Evolutionary conservation across 1,140 invertebrate genomes (phyloP), one percentile per base, ranked within the genome.

Genomic region (Trichomalopsis sarcophagae): DNA sequence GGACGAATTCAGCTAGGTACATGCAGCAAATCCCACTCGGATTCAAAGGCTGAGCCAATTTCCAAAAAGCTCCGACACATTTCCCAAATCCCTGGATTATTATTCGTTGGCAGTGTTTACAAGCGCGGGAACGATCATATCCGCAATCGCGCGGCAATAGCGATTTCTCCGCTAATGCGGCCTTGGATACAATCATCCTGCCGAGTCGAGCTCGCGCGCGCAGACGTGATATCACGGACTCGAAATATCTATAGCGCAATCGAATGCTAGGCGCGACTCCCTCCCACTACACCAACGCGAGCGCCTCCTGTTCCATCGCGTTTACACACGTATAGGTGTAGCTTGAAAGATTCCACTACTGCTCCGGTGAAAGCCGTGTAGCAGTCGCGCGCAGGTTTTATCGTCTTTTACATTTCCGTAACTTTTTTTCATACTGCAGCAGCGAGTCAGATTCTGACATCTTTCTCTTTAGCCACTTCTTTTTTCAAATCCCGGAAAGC

Each of bases 101-200:
- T 71, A 27, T 27, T 71, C 27, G 69, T 0, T 71, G 55, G 55
- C 55, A 71, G 6, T 75, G 36, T 75, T 75, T 75, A 75, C 73
- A 2, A 17, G 21, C 36, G 21, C 33, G 27, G 40, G 47, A 21
- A 78, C 76, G 17, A 36, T 9, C 27, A 36, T 62, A 78, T 55
- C 78, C 50, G 76, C 76, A 80, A 71, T 80, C 78, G 78, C 36
- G 27, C 69, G 71, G 81, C 71, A 73, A 82, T 76, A 68, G 81
- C 73, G 73, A 62, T 76, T 10, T 33, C 74, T 13, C n/a, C 44
- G 47, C 33, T 82, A 75, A 83, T 68, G 81, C 55, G 81, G 66
- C 81, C 81, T 76, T 83, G 73, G 62, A 62, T 82, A 10, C 27
- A 75, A 82, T 82, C 69, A 82, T 75, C 55, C 27, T 75, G 7